Evolutionary conservation across 2,113 vertebrate species (phyloP).

Genomic region (Thamnophis sirtalis): DNA sequence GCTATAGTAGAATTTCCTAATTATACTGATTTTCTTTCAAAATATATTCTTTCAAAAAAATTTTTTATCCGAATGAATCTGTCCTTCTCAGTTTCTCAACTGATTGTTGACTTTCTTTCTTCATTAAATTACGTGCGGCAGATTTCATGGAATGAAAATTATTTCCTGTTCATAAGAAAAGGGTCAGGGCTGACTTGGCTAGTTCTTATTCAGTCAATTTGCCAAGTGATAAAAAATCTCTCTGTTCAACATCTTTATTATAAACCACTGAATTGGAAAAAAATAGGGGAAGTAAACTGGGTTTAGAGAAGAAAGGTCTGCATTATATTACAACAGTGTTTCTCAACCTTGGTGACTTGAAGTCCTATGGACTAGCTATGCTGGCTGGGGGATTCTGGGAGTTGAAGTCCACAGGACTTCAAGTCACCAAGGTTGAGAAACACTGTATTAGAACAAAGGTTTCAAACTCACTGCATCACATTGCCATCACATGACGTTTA

Average conservation of each 20-base stretch:
- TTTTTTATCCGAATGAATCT: constrained; percentile 32
- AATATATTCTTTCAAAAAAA: background rate
- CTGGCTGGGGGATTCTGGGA: no score
- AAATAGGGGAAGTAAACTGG: background rate
- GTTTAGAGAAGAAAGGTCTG: background rate
- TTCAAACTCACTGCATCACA: rapidly evolving
- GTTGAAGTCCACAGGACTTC: no score
- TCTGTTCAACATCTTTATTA: background rate
- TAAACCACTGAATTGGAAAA: background rate
- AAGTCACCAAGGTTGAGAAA: no score
- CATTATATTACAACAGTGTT: background rate
- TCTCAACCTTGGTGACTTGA: no score
- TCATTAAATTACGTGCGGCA: background rate
- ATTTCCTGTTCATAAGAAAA: background rate
- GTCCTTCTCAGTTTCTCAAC: background rate
- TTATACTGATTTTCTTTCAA: constrained; percentile 24
- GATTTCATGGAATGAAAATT: background rate
- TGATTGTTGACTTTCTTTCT: background rate
- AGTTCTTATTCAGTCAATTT: background rate
- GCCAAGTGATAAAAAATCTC: background rate
- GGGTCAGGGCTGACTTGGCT: background rate
- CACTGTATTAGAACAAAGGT: background rate
- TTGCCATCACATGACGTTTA: no score
- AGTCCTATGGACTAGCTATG: no score
- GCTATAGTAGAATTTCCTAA: background rate